Percentiles rank a stretch among this genome's conserved stretches.
Conservation (phyloP, 2,113 vertebrate species). For the Meles meles region DNA sequence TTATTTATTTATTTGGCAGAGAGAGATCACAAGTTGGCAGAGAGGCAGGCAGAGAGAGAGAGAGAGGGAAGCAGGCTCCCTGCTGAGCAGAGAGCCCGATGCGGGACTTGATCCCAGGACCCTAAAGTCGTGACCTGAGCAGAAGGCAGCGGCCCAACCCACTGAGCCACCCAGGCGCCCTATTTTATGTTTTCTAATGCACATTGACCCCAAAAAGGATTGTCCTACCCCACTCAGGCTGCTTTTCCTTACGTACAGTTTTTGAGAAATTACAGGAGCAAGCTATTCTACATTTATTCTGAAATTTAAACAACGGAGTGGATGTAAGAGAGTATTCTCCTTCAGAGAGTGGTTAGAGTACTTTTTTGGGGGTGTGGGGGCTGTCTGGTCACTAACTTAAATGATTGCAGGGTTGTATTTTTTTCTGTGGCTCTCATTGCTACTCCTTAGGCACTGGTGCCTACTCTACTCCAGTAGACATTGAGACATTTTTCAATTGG, state of each 20-base stretch:
- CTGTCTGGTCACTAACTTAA: background rate
- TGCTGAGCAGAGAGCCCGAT: no score
- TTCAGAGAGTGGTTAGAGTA: background rate
- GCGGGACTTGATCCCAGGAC: no score
- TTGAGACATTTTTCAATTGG: background rate
- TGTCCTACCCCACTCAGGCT: background rate
- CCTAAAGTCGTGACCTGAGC: no score
- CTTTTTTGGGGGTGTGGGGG: no score
- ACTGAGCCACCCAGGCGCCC: no score
- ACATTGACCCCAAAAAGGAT: background rate
- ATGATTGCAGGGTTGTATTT: fast-evolving
- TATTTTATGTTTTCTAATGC: constrained; percentile 19
- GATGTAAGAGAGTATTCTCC: background rate
- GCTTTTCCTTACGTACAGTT: background rate
- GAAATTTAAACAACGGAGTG: background rate
- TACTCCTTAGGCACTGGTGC: background rate
- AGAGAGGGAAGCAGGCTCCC: no score
- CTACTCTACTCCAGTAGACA: background rate
- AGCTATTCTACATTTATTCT: background rate
- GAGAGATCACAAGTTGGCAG: no score
- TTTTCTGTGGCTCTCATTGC: background rate
- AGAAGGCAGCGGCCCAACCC: no score
- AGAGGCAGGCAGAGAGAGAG: no score
- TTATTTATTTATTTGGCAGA: no score
- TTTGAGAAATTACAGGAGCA: background rate